phyloP scores from a whole-genome alignment of 2,113 vertebrate genomes.

The Nothoprocta perdicaria region DNA sequence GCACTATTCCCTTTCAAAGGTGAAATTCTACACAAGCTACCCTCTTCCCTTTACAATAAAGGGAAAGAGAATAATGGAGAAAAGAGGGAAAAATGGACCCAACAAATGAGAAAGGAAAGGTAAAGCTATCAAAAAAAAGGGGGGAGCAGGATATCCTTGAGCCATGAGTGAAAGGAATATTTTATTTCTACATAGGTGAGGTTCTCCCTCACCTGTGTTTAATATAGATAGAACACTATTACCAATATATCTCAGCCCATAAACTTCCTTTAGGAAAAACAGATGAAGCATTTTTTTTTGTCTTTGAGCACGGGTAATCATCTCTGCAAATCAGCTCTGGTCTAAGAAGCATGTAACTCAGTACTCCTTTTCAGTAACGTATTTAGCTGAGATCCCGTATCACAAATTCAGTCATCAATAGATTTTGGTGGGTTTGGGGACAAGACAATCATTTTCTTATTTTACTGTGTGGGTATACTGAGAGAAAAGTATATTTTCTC shows the following conservation, averaged over 20 bases:
- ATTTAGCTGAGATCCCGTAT: background rate
- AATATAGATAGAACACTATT: background rate
- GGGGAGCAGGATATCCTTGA: background rate
- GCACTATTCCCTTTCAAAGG: background rate
- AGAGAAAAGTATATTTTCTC: background rate
- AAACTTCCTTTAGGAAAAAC: background rate
- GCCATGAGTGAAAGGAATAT: background rate
- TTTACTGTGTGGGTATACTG: background rate
- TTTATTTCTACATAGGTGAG: background rate
- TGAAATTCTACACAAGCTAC: background rate
- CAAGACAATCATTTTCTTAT: background rate
- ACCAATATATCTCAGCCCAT: background rate
- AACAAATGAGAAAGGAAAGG: background rate
- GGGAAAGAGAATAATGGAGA: background rate
- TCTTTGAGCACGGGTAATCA: background rate
- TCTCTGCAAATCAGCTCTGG: background rate
- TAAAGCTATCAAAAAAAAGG: background rate
- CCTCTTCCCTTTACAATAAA: background rate
- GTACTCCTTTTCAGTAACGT: background rate
- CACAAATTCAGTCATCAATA: background rate
- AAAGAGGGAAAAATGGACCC: background rate
- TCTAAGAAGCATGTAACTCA: background rate
- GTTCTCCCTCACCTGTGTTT: background rate
- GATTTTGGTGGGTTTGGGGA: background rate
- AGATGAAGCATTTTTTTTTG: background rate